phyloP scores from a whole-genome alignment of 2,113 vertebrate genomes.

The Phylloscopus whistleri region DNA sequence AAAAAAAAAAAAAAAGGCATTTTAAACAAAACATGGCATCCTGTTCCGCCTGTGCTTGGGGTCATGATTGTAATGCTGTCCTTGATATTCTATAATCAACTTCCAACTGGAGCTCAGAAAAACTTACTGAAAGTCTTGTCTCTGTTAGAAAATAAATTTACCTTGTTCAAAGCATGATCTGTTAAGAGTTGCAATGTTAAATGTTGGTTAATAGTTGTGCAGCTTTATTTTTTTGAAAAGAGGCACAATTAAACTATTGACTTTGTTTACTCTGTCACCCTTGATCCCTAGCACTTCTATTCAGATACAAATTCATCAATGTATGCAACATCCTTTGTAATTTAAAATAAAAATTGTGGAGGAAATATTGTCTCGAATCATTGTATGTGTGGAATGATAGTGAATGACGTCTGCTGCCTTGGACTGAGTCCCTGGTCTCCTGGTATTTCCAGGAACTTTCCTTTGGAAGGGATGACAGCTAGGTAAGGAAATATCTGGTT shows the following conservation, averaged over 20 bases:
- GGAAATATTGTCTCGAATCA: constrained; percentile 42
- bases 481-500: neutral
- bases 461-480: neutral
- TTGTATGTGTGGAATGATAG: constrained; percentile 53
- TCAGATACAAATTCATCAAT: constrained; percentile 80
- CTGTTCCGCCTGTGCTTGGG: constrained; percentile 62
- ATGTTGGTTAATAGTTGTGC: constrained; percentile 94
- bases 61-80: constrained; percentile 72
- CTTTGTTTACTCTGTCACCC: constrained; percentile 78
- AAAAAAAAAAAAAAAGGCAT: neutral
- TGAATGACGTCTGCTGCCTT: accelerated
- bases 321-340: constrained; percentile 84
- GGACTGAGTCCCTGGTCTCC: accelerated
- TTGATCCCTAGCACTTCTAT: constrained; percentile 73
- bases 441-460: neutral
- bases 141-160: constrained; percentile 91
- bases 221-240: constrained; percentile 77
- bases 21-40: constrained; percentile 58
- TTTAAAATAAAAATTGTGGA: constrained; percentile 82
- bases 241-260: constrained; percentile 81
- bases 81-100: constrained; percentile 65
- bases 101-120: constrained; percentile 89
- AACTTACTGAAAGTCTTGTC: constrained; percentile 92
- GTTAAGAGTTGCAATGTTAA: constrained; percentile 90
- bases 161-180: constrained; percentile 93